Conservation (phyloP, 2,888 invertebrate genomes). For the Chironomus tentans region DNA sequence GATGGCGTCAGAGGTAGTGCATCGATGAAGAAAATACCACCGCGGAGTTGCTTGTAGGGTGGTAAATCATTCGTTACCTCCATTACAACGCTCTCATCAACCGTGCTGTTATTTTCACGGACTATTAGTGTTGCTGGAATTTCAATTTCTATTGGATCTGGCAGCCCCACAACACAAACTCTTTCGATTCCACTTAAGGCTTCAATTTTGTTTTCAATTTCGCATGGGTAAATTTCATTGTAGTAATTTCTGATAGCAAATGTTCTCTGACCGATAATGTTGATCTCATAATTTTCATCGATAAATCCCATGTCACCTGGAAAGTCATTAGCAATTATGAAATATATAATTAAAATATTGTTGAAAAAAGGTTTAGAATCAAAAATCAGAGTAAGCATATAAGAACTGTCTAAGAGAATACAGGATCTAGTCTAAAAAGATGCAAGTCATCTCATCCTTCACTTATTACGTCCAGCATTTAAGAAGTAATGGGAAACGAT, state of each 20-base stretch:
- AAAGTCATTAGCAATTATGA: no score
- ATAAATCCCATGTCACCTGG: background rate
- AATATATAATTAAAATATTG: no score
- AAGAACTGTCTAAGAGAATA: no score
- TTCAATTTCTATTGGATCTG: conserved; percentile 4
- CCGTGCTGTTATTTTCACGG: no score
- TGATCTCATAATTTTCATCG: background rate
- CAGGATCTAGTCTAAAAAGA: no score
- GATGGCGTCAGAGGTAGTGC: background rate
- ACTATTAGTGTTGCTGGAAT: background rate
- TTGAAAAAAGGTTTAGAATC: no score
- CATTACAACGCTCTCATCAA: background rate
- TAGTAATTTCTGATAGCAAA: background rate
- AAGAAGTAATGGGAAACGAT: no score
- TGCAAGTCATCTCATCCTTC: no score
- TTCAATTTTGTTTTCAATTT: background rate
- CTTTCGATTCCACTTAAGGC: background rate
- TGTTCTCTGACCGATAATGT: background rate
- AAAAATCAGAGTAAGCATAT: no score
- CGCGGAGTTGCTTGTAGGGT: background rate
- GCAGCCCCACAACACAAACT: background rate
- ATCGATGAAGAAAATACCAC: background rate
- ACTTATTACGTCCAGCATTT: no score
- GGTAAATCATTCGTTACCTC: background rate
- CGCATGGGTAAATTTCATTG: background rate